Conservation (phyloP, 2,797 vertebrate species). For the Brachymystax lenok region DNA sequence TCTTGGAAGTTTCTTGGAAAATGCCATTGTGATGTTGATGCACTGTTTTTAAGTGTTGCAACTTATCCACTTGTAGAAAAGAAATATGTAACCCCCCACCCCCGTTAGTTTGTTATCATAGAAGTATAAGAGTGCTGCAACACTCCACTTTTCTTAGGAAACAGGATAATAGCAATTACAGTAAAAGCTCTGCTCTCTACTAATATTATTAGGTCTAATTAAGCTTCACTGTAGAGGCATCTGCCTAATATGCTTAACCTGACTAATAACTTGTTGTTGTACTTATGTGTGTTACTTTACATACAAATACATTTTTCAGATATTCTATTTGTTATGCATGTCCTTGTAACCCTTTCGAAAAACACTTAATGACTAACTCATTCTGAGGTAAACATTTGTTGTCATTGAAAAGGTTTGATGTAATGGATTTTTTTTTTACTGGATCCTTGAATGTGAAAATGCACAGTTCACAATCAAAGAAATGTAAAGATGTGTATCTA, state of each 20-base stretch:
- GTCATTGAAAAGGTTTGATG: too few relatives aligned
- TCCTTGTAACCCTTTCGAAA: too few relatives aligned
- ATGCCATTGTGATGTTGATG: constrained; percentile 29
- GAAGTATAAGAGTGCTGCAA: constrained; percentile 46
- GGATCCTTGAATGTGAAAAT: neutral
- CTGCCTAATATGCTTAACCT: neutral
- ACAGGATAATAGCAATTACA: constrained; percentile 56
- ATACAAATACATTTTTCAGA: too few relatives aligned
- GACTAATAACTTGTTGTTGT: constrained; percentile 48
- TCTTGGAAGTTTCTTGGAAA: constrained; percentile 38
- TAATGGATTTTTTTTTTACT: too few relatives aligned
- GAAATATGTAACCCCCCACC: constrained; percentile 46
- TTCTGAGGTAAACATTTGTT: too few relatives aligned
- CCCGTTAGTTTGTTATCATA: constrained; percentile 53
- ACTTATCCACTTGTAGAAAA: constrained; percentile 43
- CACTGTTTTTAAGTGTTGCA: constrained; percentile 30
- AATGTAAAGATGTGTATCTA: too few relatives aligned
- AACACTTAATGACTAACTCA: too few relatives aligned
- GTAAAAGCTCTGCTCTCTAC: constrained; percentile 32
- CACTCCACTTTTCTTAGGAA: constrained; percentile 43
- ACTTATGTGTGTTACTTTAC: constrained; percentile 63
- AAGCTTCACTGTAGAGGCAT: constrained; percentile 33
- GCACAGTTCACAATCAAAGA: constrained; percentile 40
- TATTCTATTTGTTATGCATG: too few relatives aligned
- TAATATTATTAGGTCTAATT: constrained; percentile 14